Conservation (phyloP, 2,113 vertebrate species). For the Procavia capensis region DNA sequence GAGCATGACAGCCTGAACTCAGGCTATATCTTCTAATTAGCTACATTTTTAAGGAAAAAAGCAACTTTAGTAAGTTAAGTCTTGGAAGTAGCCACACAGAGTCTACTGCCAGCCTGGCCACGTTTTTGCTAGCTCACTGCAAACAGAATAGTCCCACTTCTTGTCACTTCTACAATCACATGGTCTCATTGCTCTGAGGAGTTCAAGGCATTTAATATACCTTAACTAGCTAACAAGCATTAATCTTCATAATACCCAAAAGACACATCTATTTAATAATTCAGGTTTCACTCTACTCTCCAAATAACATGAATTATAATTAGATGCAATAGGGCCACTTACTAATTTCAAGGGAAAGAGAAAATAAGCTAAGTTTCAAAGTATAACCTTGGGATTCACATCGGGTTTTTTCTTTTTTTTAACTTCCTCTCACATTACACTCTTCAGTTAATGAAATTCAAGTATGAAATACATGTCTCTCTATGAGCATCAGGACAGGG, state of each 20-base stretch:
- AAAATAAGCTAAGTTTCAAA: conserved; percentile 58
- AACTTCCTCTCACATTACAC: background rate
- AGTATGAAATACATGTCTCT: conserved; percentile 12
- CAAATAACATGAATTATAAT: conserved; percentile 62
- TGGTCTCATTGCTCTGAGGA: background rate
- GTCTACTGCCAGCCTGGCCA: background rate
- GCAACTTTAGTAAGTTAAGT: background rate
- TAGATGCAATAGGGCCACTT: conserved; percentile 6
- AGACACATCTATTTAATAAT: conserved; percentile 47
- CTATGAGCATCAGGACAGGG: background rate
- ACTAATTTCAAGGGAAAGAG: conserved; percentile 62
- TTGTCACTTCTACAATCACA: background rate
- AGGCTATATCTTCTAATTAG: conserved; percentile 18
- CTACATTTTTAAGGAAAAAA: background rate
- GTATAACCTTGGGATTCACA: conserved; percentile 10
- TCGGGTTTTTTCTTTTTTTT: conserved; percentile 20
- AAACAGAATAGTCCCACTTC: background rate
- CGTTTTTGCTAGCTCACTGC: background rate
- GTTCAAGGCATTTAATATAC: background rate
- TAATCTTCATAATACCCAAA: background rate
- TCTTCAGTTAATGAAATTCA: conserved; percentile 46
- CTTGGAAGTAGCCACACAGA: background rate
- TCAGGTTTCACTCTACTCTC: conserved; percentile 35
- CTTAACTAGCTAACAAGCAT: conserved; percentile 10
- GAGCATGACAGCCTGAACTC: background rate